Percentiles rank a stretch among this genome's conserved stretches.
These are phyloP conservation scores for Labia minor DNA, from an alignment of 2,888 invertebrate genomes.

Conservation along the genomic window DNA sequence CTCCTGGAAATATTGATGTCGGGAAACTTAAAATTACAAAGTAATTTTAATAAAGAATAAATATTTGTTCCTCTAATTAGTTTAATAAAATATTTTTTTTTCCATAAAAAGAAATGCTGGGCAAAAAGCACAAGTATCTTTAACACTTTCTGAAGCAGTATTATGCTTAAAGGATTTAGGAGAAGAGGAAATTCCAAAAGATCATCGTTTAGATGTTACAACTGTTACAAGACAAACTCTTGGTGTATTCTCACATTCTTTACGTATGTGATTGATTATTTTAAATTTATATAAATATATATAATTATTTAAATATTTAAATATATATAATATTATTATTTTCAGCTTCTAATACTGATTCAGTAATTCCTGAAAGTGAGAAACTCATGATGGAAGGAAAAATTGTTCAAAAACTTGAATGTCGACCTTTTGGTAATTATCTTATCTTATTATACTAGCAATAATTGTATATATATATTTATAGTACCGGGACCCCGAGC, in stretches of 20 bases:
- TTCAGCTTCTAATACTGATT: slow-evolving; percentile 48
- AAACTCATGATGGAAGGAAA: slow-evolving; percentile 85
- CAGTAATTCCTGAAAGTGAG: slow-evolving; percentile 64
- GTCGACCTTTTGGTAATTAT: slow-evolving; percentile 59
- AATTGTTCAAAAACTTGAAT: slow-evolving; percentile 93
- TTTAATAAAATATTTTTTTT: slow-evolving; percentile 19
- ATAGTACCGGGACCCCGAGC: too few relatives aligned
- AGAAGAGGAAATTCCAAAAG: slow-evolving; percentile 76
- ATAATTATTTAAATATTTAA: neutral
- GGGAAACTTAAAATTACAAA: slow-evolving; percentile 83
- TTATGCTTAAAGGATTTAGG: slow-evolving; percentile 64
- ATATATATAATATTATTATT: too few relatives aligned
- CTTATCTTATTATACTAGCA: neutral
- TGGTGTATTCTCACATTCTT: slow-evolving; percentile 81
- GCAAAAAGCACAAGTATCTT: slow-evolving; percentile 76
- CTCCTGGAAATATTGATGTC: slow-evolving; percentile 83
- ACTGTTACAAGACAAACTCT: slow-evolving; percentile 83
- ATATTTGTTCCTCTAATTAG: neutral
- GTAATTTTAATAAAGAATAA: slow-evolving; percentile 34
- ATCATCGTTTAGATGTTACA: slow-evolving; percentile 83
- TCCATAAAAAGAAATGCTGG: slow-evolving; percentile 52
- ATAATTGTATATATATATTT: too few relatives aligned
- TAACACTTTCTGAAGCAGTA: slow-evolving; percentile 70
- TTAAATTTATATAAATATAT: slow-evolving; percentile 17
- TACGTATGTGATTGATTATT: slow-evolving; percentile 46